Percentiles rank a stretch among this genome's conserved stretches.
phyloP scores from a whole-genome alignment of 2,797 vertebrate species.

The Danio aesculapii region DNA sequence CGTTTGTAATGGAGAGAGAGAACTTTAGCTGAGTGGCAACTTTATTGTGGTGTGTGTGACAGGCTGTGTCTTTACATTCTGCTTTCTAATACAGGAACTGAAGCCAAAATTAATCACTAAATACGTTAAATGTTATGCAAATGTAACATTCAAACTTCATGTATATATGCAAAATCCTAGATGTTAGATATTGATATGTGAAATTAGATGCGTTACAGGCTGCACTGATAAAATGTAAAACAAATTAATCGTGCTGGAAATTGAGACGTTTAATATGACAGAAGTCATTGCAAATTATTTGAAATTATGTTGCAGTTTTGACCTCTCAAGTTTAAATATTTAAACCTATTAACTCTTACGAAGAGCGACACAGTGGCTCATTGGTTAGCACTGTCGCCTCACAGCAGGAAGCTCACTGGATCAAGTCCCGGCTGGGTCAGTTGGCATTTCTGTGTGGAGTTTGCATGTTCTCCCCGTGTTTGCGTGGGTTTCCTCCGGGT shows the following conservation, averaged over 20 bases:
- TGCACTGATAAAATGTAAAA: too few species aligned
- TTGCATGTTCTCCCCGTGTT: too few species aligned
- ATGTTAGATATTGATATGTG: not conserved
- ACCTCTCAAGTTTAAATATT: too few species aligned
- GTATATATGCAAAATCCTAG: not conserved
- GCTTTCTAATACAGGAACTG: not conserved
- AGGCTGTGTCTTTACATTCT: not conserved
- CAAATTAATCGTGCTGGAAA: not conserved
- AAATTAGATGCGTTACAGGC: too few species aligned
- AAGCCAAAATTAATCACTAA: not conserved
- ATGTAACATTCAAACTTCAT: not conserved
- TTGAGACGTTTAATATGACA: not conserved
- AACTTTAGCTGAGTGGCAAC: not conserved
- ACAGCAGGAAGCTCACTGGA: too few species aligned
- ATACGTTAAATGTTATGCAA: not conserved
- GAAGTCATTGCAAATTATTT: not conserved
- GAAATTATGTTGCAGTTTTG: too few species aligned
- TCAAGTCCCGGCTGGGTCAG: too few species aligned
- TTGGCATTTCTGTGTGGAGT: too few species aligned
- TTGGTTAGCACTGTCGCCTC: too few species aligned
- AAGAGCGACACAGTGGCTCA: too few species aligned
- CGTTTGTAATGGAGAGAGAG: constrained; percentile 1
- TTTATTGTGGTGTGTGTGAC: constrained; percentile 15
- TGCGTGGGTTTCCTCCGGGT: too few species aligned
- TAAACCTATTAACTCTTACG: too few species aligned